Evolutionary conservation across 2,888 invertebrate genomes (phyloP).

Genomic region (Muschampia plurimacula): DNA sequence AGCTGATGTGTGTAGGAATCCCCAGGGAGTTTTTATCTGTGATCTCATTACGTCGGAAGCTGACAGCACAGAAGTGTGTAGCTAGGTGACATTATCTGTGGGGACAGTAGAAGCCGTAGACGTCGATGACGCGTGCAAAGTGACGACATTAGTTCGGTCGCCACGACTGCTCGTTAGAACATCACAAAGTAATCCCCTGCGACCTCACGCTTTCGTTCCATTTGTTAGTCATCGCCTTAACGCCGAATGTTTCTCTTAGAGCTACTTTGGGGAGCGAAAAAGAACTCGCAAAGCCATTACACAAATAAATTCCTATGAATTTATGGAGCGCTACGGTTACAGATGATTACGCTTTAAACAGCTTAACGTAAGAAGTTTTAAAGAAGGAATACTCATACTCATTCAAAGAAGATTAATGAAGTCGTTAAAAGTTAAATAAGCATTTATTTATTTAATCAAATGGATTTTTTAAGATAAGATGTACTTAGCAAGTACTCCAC

Average conservation of each 20-base stretch:
- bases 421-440: neutral
- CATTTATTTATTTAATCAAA: neutral
- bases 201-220: slow-evolving; percentile 59
- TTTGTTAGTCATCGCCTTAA: slow-evolving; percentile 61
- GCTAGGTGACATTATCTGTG: slow-evolving; percentile 40
- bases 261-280: slow-evolving; percentile 18
- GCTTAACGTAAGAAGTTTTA: neutral
- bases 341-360: slow-evolving; percentile 20
- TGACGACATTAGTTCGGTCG: slow-evolving; percentile 60
- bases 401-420: neutral
- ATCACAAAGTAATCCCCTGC: slow-evolving; percentile 61
- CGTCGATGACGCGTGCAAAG: slow-evolving; percentile 66
- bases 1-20: slow-evolving; percentile 43
- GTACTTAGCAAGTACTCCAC: no score
- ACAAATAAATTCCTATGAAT: slow-evolving; percentile 27
- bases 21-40: slow-evolving; percentile 51
- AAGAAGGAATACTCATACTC: no score
- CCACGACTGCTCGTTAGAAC: slow-evolving; percentile 61
- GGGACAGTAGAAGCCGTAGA: slow-evolving; percentile 51
- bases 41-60: slow-evolving; percentile 51
- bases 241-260: slow-evolving; percentile 27
- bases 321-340: slow-evolving; percentile 12
- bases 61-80: slow-evolving; percentile 44
- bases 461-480: neutral
- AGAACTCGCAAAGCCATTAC: slow-evolving; percentile 11